These are phyloP conservation scores for Phodopus roborovskii DNA, from an alignment of 2,113 vertebrate genomes.

Conservation along the genomic window DNA sequence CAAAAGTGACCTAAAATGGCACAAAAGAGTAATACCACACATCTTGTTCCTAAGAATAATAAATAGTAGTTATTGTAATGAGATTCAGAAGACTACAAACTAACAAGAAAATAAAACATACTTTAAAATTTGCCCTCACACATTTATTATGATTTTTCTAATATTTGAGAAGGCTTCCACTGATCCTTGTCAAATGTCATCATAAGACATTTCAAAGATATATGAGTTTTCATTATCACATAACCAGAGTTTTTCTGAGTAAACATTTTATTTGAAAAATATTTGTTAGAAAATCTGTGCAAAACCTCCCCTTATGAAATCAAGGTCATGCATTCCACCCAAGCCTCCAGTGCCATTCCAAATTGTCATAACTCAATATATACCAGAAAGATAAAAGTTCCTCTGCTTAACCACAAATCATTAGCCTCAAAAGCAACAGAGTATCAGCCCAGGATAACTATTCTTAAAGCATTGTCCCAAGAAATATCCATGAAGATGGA, in stretches of 20 bases:
- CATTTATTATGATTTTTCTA: slow-evolving; percentile 74
- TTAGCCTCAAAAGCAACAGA: not conserved
- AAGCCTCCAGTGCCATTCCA: not conserved
- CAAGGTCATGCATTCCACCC: not conserved
- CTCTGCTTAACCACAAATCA: not conserved
- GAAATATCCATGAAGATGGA: not conserved
- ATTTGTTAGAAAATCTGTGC: slow-evolving; percentile 62
- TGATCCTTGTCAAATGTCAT: slow-evolving; percentile 74
- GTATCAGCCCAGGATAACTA: not conserved
- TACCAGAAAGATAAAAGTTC: not conserved
- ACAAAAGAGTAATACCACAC: not conserved
- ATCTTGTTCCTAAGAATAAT: slow-evolving; percentile 55
- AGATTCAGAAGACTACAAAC: slow-evolving; percentile 54
- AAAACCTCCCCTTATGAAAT: not conserved
- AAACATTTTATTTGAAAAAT: slow-evolving; percentile 16
- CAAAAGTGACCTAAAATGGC: slow-evolving; percentile 7
- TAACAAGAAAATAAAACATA: slow-evolving; percentile 58
- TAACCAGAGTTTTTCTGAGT: slow-evolving; percentile 64
- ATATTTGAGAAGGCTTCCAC: slow-evolving; percentile 65
- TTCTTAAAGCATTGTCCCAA: not conserved
- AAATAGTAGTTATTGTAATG: not conserved
- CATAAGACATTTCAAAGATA: slow-evolving; percentile 74
- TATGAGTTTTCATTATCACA: slow-evolving; percentile 75
- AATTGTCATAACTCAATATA: not conserved
- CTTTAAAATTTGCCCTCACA: slow-evolving; percentile 65